phyloP scores from a whole-genome alignment of 1,140 invertebrate species.

The Pachypsylla venusta region DNA sequence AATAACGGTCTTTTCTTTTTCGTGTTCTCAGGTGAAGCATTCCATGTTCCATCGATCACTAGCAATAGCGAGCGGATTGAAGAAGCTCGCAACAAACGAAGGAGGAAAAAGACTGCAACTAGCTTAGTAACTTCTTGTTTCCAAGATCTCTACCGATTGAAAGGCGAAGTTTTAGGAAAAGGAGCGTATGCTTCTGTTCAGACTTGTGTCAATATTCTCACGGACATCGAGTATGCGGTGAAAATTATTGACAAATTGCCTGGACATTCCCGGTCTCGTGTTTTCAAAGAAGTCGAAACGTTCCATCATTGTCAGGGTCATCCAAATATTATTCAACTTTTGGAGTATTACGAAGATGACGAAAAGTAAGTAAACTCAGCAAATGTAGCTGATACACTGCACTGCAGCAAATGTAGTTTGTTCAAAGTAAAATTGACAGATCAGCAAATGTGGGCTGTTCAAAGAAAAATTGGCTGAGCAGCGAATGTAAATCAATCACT shows the following conservation, averaged over 20 bases:
- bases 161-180: constrained; percentile 85
- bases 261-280: constrained; percentile 75
- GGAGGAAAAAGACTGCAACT: constrained; percentile 75
- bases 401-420: too few relatives aligned
- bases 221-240: constrained; percentile 86
- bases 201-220: constrained; percentile 80
- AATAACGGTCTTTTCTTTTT: neutral
- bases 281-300: constrained; percentile 96
- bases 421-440: too few relatives aligned
- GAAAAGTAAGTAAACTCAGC: constrained; percentile 39
- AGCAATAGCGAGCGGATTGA: constrained; percentile 60
- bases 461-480: too few relatives aligned
- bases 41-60: constrained; percentile 26
- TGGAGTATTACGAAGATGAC: constrained; percentile 94
- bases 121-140: constrained; percentile 75
- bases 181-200: constrained; percentile 93
- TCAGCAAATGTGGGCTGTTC: too few relatives aligned
- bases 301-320: constrained; percentile 95
- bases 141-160: constrained; percentile 88
- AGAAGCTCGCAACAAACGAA: constrained; percentile 66
- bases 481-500: too few relatives aligned
- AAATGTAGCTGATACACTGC: neutral
- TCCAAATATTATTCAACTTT: constrained; percentile 91
- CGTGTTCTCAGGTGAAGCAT: neutral
- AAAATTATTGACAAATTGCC: constrained; percentile 95